phyloP scores from a whole-genome alignment of 2,888 invertebrate genomes.

The Holacanthella duospinosa region DNA sequence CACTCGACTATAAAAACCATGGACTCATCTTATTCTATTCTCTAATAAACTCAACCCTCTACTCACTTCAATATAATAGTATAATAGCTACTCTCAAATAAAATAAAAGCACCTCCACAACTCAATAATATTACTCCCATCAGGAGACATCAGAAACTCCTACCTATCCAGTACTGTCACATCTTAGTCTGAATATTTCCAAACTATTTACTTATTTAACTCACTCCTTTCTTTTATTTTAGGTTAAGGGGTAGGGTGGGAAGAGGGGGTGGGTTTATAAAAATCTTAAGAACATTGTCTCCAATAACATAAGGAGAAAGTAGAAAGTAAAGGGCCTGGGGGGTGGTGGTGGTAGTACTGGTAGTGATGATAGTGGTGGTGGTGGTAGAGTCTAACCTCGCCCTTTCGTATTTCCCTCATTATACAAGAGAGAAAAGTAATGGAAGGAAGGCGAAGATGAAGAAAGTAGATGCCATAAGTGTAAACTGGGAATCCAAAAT shows the following conservation, averaged over 20 bases:
- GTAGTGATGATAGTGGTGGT: too few species aligned
- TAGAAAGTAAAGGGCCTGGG: too few species aligned
- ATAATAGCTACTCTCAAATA: background rate
- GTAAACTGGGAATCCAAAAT: background rate
- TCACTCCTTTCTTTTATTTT: too few species aligned
- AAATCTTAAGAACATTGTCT: too few species aligned
- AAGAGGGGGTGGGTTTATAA: too few species aligned
- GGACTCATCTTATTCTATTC: background rate
- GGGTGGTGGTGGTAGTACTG: too few species aligned
- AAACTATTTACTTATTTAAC: background rate
- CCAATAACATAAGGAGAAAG: too few species aligned
- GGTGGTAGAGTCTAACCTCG: too few species aligned
- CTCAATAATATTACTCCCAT: background rate
- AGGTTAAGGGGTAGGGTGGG: too few species aligned
- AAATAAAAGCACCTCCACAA: background rate
- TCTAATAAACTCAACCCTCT: background rate
- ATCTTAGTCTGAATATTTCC: background rate
- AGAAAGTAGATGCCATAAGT: constrained; percentile 8
- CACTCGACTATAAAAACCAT: constrained; percentile 13
- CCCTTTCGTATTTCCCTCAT: background rate
- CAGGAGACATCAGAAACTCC: background rate
- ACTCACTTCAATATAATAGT: background rate
- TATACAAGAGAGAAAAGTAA: background rate
- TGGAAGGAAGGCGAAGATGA: constrained; percentile 4
- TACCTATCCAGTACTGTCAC: background rate